Percentiles rank a stretch among this genome's conserved stretches.
Evolutionary conservation across 2,888 invertebrate species (phyloP).

Genomic region (Eristalis intricaria): DNA sequence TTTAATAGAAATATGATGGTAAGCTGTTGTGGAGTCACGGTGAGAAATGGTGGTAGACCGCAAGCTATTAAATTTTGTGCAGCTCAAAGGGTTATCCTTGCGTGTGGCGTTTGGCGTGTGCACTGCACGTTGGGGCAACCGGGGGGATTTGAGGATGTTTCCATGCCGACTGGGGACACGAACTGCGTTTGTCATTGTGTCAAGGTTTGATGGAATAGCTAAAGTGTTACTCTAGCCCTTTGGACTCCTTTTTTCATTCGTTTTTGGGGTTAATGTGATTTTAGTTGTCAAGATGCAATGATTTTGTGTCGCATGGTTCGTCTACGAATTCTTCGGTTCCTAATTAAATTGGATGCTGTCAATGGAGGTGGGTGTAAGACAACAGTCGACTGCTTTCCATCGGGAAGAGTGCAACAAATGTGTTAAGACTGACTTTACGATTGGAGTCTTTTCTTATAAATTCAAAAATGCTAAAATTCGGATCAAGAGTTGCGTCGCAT

Average conservation of each 20-base stretch:
- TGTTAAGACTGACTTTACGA: no score
- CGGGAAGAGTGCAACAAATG: no score
- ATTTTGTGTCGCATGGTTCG: no score
- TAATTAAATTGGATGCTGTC: no score
- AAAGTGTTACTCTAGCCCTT: not conserved
- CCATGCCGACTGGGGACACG: not conserved
- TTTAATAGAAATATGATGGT: slow-evolving; percentile 67
- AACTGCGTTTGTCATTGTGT: not conserved
- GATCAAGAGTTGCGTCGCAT: no score
- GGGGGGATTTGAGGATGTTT: not conserved
- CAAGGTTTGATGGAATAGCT: not conserved
- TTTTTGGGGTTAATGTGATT: not conserved
- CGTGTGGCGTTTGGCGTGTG: not conserved
- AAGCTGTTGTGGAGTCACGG: slow-evolving; percentile 38
- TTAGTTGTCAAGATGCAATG: not conserved
- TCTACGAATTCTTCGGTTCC: no score
- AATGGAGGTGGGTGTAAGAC: no score
- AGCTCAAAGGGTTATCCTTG: not conserved
- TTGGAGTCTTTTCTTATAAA: no score
- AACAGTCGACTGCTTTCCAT: no score
- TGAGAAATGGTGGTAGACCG: slow-evolving; percentile 14
- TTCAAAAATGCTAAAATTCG: no score
- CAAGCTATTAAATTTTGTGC: slow-evolving; percentile 13
- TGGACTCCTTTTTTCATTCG: not conserved
- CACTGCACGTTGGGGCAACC: not conserved